A percentile compares a stretch with the other conserved stretches of the same genome.
phyloP scores from a whole-genome alignment of 2,113 vertebrate genomes.

The Puma concolor region DNA sequence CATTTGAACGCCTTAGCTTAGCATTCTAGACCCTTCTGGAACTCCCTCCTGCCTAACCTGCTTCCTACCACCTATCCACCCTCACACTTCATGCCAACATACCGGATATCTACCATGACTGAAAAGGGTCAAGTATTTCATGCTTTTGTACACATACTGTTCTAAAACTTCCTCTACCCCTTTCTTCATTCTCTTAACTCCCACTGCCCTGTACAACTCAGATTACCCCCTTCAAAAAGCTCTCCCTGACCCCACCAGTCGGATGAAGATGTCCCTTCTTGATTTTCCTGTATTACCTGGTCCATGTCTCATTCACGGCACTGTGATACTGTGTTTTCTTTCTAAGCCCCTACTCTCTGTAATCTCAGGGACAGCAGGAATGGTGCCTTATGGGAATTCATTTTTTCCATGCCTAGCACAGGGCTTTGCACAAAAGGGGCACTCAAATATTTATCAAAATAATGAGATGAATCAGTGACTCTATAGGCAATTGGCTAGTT shows the following conservation, averaged over 20 bases:
- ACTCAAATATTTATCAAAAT: slow-evolving; percentile 6
- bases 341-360: background rate
- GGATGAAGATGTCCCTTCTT: background rate
- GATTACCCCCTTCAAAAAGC: background rate
- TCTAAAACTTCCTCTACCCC: background rate
- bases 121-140: background rate
- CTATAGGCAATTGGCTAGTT: background rate
- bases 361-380: background rate
- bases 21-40: background rate
- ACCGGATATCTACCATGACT: background rate
- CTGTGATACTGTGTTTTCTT: background rate
- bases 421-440: background rate
- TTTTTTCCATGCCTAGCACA: background rate
- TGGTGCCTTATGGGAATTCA: background rate
- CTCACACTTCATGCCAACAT: background rate
- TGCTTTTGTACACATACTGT: background rate
- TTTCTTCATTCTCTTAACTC: slow-evolving; percentile 4
- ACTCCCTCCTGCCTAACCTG: background rate
- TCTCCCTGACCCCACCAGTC: background rate
- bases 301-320: background rate
- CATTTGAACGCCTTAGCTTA: background rate
- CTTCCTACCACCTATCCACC: background rate
- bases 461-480: background rate
- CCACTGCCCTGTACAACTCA: background rate
- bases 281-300: background rate